phyloP scores from a whole-genome alignment of 2,797 vertebrate species.

The Caiman crocodilus region DNA sequence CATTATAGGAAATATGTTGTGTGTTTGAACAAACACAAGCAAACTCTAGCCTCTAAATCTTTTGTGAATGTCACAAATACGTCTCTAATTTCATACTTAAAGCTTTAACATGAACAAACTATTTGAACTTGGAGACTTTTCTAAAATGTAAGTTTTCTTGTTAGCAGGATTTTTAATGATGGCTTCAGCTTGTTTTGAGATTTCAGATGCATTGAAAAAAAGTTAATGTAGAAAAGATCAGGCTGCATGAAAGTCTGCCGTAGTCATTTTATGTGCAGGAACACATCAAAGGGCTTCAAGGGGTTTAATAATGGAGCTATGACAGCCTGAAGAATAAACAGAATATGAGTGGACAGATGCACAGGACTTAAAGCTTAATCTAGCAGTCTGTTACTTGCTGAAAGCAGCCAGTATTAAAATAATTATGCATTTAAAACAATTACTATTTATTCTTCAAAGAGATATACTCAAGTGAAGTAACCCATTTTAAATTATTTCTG shows the following conservation, averaged over 20 bases:
- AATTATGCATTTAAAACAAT: slow-evolving; percentile 78
- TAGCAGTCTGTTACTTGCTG: slow-evolving; percentile 67
- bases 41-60: neutral
- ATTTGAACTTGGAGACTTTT: neutral
- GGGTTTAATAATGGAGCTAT: slow-evolving; percentile 65
- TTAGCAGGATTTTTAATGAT: slow-evolving; percentile 22
- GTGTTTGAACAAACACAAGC: neutral
- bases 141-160: neutral
- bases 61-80: neutral
- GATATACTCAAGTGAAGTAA: slow-evolving; percentile 65
- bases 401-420: slow-evolving; percentile 74
- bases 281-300: slow-evolving; percentile 61
- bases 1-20: neutral
- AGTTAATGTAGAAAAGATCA: slow-evolving; percentile 45
- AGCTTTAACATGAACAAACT: neutral
- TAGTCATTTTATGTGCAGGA: slow-evolving; percentile 36
- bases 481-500: slow-evolving; percentile 72
- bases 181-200: slow-evolving; percentile 41
- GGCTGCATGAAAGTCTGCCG: slow-evolving; percentile 46
- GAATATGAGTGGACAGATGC: slow-evolving; percentile 70
- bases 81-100: neutral
- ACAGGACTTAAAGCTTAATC: slow-evolving; percentile 68
- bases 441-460: slow-evolving; percentile 78
- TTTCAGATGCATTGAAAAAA: slow-evolving; percentile 34
- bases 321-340: slow-evolving; percentile 59